Evolutionary conservation across 2,797 vertebrate species (phyloP).

Genomic region (Aulostomus chinensis): DNA sequence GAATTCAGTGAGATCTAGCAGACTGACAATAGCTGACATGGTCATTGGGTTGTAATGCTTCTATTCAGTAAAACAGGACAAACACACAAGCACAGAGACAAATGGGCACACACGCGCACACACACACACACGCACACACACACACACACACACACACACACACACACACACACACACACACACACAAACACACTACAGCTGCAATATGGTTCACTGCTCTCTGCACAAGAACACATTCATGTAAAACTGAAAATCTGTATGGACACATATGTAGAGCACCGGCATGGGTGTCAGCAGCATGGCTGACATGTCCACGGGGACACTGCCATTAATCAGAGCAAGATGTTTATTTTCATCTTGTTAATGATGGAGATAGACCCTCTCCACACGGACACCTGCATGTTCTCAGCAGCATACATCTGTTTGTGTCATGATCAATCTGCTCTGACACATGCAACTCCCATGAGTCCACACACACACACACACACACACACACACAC

Average conservation of each 20-base stretch:
- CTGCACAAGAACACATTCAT: conserved; percentile 46
- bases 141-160: too few species aligned
- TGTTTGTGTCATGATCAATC: conserved; percentile 77
- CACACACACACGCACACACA: too few species aligned
- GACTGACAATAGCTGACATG: too few species aligned
- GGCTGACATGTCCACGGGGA: conserved; percentile 57
- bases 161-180: too few species aligned
- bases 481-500: conserved; percentile 67
- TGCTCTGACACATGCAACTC: conserved; percentile 51
- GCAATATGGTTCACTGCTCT: too few species aligned
- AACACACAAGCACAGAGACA: too few species aligned
- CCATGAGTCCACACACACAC: conserved; percentile 23
- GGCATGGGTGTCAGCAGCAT: conserved; percentile 8
- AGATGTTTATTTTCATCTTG: conserved; percentile 70
- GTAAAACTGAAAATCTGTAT: conserved; percentile 45
- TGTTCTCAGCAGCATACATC: conserved; percentile 69
- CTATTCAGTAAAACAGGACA: too few species aligned
- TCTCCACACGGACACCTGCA: too few species aligned
- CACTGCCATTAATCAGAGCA: conserved; percentile 55
- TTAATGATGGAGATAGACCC: conserved; percentile 62
- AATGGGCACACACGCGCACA: too few species aligned
- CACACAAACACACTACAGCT: too few species aligned
- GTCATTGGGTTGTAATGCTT: too few species aligned
- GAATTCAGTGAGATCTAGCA: too few species aligned
- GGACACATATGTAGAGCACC: conserved; percentile 35